Evolutionary conservation across 1,140 invertebrate genomes (phyloP).

Genomic region (Wiebesia pumilae): DNA sequence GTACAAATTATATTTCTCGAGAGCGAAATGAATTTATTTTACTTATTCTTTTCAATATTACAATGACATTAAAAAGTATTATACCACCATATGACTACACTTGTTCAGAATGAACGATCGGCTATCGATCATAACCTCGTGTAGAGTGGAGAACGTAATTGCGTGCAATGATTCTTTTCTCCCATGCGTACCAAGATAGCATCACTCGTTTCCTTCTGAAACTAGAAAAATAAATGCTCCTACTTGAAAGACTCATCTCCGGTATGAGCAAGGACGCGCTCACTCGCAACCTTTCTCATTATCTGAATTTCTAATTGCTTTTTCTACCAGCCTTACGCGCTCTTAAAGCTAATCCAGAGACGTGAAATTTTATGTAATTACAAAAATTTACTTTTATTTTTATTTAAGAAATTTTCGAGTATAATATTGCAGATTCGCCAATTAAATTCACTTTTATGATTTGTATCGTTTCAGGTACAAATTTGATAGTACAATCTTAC

Average conservation of each 20-base stretch:
- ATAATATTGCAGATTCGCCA: no score
- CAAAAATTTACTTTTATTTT: no score
- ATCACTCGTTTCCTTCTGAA: slow-evolving; percentile 24
- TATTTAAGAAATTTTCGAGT: no score
- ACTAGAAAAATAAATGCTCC: slow-evolving; percentile 1
- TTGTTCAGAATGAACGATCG: slow-evolving; percentile 23
- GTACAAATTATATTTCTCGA: no score
- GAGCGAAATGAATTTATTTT: no score
- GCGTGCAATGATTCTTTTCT: slow-evolving; percentile 21
- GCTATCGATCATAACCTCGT: slow-evolving; percentile 12
- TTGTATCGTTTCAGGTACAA: no score
- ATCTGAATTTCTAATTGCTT: slow-evolving; percentile 25
- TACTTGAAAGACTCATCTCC: neutral
- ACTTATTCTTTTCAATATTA: no score
- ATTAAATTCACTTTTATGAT: no score
- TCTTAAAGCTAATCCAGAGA: neutral
- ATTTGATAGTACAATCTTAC: no score
- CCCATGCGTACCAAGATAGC: neutral
- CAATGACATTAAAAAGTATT: no score
- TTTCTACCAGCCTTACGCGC: neutral
- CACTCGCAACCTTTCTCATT: neutral
- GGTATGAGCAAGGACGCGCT: neutral
- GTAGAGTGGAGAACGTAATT: slow-evolving; percentile 16
- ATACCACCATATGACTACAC: neutral
- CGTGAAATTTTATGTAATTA: neutral